Evolutionary conservation across 2,797 vertebrate species (phyloP).

Genomic region (Kryptolebias ocellatus): DNA sequence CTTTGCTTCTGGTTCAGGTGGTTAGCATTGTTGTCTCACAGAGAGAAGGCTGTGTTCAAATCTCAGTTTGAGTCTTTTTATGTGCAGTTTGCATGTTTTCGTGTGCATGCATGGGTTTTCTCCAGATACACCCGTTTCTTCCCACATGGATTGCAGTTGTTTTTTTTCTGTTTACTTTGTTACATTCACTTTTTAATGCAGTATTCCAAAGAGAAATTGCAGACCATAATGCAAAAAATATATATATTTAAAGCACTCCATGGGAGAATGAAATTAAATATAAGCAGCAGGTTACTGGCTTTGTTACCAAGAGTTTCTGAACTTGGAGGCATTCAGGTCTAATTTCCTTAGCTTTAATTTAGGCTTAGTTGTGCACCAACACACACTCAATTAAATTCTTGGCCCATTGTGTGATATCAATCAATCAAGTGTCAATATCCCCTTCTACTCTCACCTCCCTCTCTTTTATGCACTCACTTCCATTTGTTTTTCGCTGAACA

Average conservation of each 20-base stretch:
- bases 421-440: conserved; percentile 38
- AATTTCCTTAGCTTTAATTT: conserved; percentile 35
- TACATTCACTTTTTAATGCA: background rate
- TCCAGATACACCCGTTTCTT: background rate
- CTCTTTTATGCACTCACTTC: background rate
- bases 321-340: conserved; percentile 36
- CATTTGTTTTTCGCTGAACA: conserved; percentile 23
- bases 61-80: too few relatives aligned
- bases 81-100: too few relatives aligned
- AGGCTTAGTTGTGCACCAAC: conserved; percentile 30
- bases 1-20: background rate
- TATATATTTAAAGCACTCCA: conserved; percentile 29
- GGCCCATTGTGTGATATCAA: conserved; percentile 18
- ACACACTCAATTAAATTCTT: conserved; percentile 38
- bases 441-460: background rate
- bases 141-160: too few relatives aligned
- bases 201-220: background rate
- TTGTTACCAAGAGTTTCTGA: conserved; percentile 47
- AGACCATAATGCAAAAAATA: background rate
- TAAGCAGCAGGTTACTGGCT: conserved; percentile 44
- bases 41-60: background rate
- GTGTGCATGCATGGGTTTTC: background rate
- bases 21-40: background rate
- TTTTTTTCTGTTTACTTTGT: too few relatives aligned
- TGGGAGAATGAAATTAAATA: conserved; percentile 46